These are phyloP conservation scores for Clarias macrocephalus DNA, from an alignment of 2,113 vertebrate genomes.

Conservation along the genomic window DNA sequence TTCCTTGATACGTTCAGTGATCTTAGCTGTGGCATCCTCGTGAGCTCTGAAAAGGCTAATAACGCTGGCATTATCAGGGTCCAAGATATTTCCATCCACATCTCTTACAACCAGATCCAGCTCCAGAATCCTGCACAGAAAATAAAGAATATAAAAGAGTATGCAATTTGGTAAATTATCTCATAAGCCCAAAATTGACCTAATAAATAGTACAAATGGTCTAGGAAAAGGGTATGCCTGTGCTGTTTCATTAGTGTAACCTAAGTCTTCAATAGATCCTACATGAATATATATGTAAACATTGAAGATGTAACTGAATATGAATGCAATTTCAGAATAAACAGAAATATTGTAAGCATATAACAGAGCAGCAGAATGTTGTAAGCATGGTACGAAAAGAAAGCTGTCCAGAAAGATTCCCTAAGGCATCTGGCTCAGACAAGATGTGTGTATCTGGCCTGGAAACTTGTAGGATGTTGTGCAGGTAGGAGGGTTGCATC, in stretches of 20 bases:
- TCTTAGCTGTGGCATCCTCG: slow-evolving; percentile 86
- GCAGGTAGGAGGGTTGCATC: neutral
- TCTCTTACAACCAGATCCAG: slow-evolving; percentile 92
- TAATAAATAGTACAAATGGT: neutral
- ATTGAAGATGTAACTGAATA: neutral
- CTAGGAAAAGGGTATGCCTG: neutral
- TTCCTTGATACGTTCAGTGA: slow-evolving; percentile 92
- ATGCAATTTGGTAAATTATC: neutral
- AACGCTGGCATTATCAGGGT: slow-evolving; percentile 89
- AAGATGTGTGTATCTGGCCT: neutral
- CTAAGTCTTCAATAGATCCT: neutral
- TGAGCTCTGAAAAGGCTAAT: slow-evolving; percentile 95
- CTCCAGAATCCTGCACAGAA: slow-evolving; percentile 82
- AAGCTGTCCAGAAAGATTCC: neutral
- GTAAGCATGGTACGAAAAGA: neutral
- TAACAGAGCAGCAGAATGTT: too few species aligned
- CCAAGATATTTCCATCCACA: slow-evolving; percentile 90
- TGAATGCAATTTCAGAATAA: neutral
- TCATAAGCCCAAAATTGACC: neutral
- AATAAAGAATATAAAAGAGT: neutral
- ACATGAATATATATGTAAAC: neutral
- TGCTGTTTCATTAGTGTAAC: neutral
- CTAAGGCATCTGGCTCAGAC: neutral
- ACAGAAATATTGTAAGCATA: neutral
- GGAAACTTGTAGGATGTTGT: neutral